Evolutionary conservation across 37 sponge, comb jelly and placozoan species (phyloP).

Genomic region (Geodia barretti): DNA sequence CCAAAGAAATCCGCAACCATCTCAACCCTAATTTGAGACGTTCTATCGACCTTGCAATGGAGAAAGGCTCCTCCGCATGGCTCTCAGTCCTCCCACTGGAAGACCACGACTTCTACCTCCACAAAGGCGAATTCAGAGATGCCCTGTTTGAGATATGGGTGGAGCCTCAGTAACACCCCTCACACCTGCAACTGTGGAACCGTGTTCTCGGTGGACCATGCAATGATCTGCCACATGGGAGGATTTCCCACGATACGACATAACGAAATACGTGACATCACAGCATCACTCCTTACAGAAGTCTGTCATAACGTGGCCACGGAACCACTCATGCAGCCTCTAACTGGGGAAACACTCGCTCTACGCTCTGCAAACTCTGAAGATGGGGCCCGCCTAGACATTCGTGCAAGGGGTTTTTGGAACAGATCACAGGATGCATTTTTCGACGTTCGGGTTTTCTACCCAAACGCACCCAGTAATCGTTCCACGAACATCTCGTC

Average conservation of each 20-base stretch:
- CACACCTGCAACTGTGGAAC: slow-evolving; percentile 33
- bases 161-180: slow-evolving; percentile 18
- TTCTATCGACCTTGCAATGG: neutral
- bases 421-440: slow-evolving; percentile 20
- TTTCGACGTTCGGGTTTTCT: slow-evolving; percentile 49
- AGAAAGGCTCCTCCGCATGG: slow-evolving; percentile 26
- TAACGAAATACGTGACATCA: slow-evolving; percentile 39
- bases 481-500: slow-evolving; percentile 10
- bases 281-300: slow-evolving; percentile 34
- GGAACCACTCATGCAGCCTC: slow-evolving; percentile 35
- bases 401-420: slow-evolving; percentile 41
- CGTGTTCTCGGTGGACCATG: slow-evolving; percentile 25
- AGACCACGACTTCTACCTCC: slow-evolving; percentile 14
- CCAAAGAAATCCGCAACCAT: neutral
- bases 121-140: slow-evolving; percentile 40
- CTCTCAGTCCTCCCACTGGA: slow-evolving; percentile 16
- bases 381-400: slow-evolving; percentile 28
- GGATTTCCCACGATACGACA: slow-evolving; percentile 43
- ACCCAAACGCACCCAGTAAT: slow-evolving; percentile 39
- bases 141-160: slow-evolving; percentile 41
- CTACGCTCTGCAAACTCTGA: slow-evolving; percentile 15
- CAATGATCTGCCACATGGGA: slow-evolving; percentile 21
- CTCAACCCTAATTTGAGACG: neutral
- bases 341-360: slow-evolving; percentile 13
- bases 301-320: slow-evolving; percentile 44